phyloP scores from a whole-genome alignment of 2,113 vertebrate genomes.

The Ellobius talpinus region DNA sequence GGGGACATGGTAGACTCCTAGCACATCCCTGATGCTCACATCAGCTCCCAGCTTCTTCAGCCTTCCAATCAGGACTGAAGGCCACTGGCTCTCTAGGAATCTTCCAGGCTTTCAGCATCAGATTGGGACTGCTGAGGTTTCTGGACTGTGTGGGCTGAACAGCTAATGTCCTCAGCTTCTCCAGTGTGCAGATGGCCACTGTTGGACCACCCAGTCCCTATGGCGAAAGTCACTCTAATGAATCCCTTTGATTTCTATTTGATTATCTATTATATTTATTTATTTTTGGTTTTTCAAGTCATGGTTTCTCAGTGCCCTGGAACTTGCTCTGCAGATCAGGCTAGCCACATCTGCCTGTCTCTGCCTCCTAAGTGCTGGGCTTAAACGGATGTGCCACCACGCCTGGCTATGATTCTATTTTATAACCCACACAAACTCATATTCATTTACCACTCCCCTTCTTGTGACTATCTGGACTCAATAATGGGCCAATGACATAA shows the following conservation, averaged over 20 bases:
- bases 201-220: not conserved
- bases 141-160: not conserved
- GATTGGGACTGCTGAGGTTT: not conserved
- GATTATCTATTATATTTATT: not conserved
- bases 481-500: not conserved
- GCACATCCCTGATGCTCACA: not conserved
- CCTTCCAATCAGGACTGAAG: not conserved
- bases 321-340: not conserved
- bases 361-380: not conserved
- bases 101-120: not conserved
- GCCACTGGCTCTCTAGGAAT: not conserved
- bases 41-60: not conserved
- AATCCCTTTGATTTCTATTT: not conserved
- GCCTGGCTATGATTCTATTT: not conserved
- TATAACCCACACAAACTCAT: not conserved
- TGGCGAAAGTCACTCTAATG: not conserved
- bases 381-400: not conserved
- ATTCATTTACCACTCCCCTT: not conserved
- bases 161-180: not conserved
- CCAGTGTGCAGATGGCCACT: not conserved
- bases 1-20: not conserved
- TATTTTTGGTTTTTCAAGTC: not conserved
- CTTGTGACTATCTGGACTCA: not conserved
- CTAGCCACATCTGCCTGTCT: not conserved
- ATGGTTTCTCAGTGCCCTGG: not conserved